phyloP scores from a whole-genome alignment of 2,113 vertebrate genomes.

The Plestiodon gilberti region DNA sequence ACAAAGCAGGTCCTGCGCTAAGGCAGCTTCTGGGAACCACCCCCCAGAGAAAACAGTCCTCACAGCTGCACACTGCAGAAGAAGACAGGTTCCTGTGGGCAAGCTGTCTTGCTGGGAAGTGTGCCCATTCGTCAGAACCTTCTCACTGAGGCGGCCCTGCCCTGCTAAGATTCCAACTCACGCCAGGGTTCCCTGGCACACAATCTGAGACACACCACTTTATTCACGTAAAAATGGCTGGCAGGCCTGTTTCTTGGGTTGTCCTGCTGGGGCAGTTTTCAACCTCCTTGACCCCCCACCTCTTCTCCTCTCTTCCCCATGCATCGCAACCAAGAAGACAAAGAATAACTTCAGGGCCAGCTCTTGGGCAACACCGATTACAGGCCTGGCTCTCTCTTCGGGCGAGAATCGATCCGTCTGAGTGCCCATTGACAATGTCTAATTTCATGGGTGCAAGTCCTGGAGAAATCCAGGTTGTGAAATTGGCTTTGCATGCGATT shows the following conservation, averaged over 20 bases:
- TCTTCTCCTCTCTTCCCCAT: background rate
- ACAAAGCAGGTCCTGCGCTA: background rate
- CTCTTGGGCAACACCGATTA: background rate
- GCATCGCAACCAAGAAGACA: background rate
- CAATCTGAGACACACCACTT: background rate
- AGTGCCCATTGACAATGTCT: background rate
- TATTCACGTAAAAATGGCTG: background rate
- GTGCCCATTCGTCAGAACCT: background rate
- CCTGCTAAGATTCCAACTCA: background rate
- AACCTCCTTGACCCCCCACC: background rate
- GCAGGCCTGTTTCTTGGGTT: background rate
- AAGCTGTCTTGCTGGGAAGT: background rate
- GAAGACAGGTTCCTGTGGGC: background rate
- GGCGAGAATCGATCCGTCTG: background rate
- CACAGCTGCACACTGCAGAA: background rate
- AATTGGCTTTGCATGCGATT: background rate
- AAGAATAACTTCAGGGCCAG: conserved; percentile 26
- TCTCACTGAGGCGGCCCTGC: background rate
- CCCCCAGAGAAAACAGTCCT: no score
- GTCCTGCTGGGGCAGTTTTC: background rate
- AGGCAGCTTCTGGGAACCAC: background rate
- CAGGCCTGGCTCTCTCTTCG: background rate
- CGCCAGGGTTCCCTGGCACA: background rate
- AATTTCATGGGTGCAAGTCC: background rate
- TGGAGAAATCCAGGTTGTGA: background rate